These are phyloP conservation scores for Corbicula japonica DNA, from an alignment of 2,888 invertebrate species.

Conservation along the genomic window DNA sequence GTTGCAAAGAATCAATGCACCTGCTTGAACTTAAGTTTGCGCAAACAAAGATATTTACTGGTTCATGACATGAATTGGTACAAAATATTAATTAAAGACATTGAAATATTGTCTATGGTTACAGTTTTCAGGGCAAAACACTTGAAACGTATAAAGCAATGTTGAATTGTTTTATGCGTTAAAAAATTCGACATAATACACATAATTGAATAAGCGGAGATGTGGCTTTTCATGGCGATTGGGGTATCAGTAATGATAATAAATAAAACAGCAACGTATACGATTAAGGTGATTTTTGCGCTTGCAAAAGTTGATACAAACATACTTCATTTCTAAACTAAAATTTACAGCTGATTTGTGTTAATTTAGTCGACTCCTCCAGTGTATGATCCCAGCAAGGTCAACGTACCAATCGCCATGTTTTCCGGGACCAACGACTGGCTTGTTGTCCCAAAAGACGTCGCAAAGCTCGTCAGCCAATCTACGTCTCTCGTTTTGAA, in stretches of 20 bases:
- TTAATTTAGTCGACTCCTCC: constrained; percentile 78
- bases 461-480: constrained; percentile 44
- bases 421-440: constrained; percentile 73
- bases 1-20: no score
- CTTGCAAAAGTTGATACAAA: background rate
- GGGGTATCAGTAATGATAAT: background rate
- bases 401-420: constrained; percentile 68
- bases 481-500: constrained; percentile 51
- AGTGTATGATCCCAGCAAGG: constrained; percentile 65
- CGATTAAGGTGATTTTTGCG: background rate
- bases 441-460: constrained; percentile 70
- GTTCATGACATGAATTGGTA: constrained; percentile 7
- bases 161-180: no score
- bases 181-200: no score
- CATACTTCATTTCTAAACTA: background rate
- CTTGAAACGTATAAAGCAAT: no score
- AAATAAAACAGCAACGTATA: background rate
- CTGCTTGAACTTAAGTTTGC: background rate
- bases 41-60: constrained; percentile 3
- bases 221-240: background rate
- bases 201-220: background rate
- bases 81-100: constrained; percentile 8
- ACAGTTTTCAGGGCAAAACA: no score
- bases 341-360: constrained; percentile 9
- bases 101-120: background rate